A percentile compares a stretch with the other conserved stretches of the same genome.
These are phyloP conservation scores for Rousettus madagascariensis DNA, from an alignment of 2,797 vertebrate genomes.

Conservation along the genomic window DNA sequence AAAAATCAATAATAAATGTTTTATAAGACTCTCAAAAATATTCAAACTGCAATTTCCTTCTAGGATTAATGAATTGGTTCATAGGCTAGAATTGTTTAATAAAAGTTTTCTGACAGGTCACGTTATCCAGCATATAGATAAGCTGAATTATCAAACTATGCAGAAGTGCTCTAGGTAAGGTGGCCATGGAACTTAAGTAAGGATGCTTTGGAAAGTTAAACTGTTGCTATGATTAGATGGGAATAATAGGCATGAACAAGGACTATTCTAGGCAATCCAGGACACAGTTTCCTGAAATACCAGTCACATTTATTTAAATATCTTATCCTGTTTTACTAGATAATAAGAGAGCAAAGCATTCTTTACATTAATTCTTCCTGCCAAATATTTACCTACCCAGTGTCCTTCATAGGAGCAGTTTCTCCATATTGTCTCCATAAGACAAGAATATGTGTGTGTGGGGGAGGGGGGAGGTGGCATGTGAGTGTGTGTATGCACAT, in stretches of 20 bases:
- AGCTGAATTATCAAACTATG: neutral
- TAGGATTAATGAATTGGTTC: neutral
- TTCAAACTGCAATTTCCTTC: neutral
- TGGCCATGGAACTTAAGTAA: neutral
- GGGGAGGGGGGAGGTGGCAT: neutral
- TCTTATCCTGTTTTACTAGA: neutral
- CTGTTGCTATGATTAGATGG: neutral
- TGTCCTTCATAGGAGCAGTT: neutral
- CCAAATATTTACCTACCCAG: neutral
- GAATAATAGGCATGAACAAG: neutral
- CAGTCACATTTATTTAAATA: neutral
- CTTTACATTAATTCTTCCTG: neutral
- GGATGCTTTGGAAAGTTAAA: neutral
- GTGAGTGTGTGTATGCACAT: neutral
- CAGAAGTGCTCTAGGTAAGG: neutral
- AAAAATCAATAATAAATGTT: neutral
- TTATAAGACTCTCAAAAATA: neutral
- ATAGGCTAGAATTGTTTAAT: neutral
- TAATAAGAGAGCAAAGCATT: neutral
- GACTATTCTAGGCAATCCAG: neutral
- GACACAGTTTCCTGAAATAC: neutral
- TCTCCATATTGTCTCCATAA: neutral
- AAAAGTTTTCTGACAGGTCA: neutral
- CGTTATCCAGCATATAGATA: neutral
- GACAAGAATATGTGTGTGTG: neutral